Percentiles rank a stretch among this genome's conserved stretches.
Conservation (phyloP, 2,888 invertebrate species). For the Germaria angustata region DNA sequence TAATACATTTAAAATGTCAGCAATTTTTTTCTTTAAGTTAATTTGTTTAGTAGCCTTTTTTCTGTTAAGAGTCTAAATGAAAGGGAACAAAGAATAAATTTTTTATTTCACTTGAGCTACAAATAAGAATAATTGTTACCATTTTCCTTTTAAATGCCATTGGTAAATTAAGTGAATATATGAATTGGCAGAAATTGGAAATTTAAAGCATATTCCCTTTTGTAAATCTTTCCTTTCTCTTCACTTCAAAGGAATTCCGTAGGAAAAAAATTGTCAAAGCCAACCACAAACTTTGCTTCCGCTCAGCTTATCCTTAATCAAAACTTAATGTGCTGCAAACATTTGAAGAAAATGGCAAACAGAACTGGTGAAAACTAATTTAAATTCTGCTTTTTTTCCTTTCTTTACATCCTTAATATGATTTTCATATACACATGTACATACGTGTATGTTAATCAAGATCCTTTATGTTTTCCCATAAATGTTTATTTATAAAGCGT, state of each 20-base stretch:
- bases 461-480: slow-evolving; percentile 1
- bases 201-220: background rate
- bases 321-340: slow-evolving; percentile 18
- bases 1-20: slow-evolving; percentile 55
- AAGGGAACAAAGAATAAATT: background rate
- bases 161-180: background rate
- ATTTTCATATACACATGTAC: background rate
- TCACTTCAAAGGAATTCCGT: background rate
- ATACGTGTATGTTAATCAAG: background rate
- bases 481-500: slow-evolving; percentile 34
- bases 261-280: slow-evolving; percentile 6
- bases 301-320: slow-evolving; percentile 28
- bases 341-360: background rate
- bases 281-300: slow-evolving; percentile 17
- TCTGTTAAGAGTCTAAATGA: background rate
- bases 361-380: slow-evolving; percentile 36
- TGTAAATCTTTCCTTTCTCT: background rate
- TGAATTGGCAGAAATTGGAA: background rate
- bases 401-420: background rate
- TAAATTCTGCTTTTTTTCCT: slow-evolving; percentile 9
- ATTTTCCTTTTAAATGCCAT: background rate
- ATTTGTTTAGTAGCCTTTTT: slow-evolving; percentile 51
- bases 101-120: slow-evolving; percentile 4
- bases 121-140: background rate
- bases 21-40: slow-evolving; percentile 54